Evolutionary conservation across 2,888 invertebrate genomes (phyloP), one percentile per base, ranked within the genome.

Genomic region (Hydrotaea diabolus): DNA sequence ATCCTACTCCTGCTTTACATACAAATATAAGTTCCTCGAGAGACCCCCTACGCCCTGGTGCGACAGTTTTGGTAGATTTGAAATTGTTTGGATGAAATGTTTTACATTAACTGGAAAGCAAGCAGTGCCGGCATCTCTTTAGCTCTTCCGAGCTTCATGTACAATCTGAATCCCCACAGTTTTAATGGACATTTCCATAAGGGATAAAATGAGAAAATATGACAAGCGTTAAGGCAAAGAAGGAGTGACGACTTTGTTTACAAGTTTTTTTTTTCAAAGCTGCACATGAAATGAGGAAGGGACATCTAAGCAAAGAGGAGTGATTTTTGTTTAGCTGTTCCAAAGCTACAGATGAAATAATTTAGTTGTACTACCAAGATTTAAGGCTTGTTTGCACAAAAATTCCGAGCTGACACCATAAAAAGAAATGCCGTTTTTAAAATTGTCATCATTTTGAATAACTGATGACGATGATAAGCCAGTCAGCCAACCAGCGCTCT

Each of bases 1-100:
- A n/a, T n/a, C 43, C 43, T 43, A 7, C 43, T 15, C 49, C 49
- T 2, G 9, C 43, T 15, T 11, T 3, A 9, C 43, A 43, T n/a
- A 9, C 43, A 43, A 3, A 43, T 43, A 15, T 13, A 4, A 43
- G n/a, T n/a, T 13, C 9, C 43, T 43, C 13, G 43, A 43, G 15
- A 43, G 39, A 39, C 49, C 49, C n/a, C 49, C 15, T 49, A 49
- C 15, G n/a, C 49, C 2, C n/a, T 49, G 0, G 7, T 49, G 49
- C n/a, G 49, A 49, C 4, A n/a, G 49, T 39, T 8, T n/a, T 39
- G 39, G 49, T 49, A 49, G n/a, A 49, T 49, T 49, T n/a, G 49
- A 49, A 49, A 49, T 49, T 49, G 49, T 49, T 49, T 49, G 49
- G 49, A 49, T 49, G 49, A 49, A 49, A 49, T 49, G 49, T n/a